Conservation (phyloP, 2,113 vertebrate species). For the Tursiops truncatus region DNA sequence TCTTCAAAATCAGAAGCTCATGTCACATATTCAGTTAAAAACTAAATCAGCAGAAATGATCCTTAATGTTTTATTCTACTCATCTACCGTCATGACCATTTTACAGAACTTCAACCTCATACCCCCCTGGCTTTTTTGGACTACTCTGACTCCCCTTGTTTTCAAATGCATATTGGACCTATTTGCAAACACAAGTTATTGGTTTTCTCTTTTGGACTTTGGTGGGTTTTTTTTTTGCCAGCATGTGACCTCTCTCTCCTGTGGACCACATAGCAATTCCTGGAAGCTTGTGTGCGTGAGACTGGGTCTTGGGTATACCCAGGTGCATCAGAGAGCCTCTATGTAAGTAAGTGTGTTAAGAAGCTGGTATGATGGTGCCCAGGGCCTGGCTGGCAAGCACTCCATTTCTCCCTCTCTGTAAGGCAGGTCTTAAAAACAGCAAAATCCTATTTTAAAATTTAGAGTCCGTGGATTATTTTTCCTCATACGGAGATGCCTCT, state of each 20-base stretch:
- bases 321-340: neutral
- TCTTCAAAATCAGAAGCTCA: neutral
- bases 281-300: neutral
- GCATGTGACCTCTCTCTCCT: neutral
- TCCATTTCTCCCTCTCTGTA: neutral
- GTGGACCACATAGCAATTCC: neutral
- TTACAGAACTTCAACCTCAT: neutral
- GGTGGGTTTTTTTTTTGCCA: neutral
- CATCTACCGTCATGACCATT: neutral
- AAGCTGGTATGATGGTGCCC: neutral
- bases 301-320: neutral
- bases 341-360: neutral
- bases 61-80: neutral
- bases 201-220: neutral
- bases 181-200: neutral
- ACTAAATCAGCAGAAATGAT: neutral
- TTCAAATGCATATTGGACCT: neutral
- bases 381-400: neutral
- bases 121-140: neutral
- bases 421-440: neutral
- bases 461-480: neutral
- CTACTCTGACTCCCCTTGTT: neutral
- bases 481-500: neutral
- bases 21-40: neutral
- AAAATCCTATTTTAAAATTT: neutral